These are phyloP conservation scores for Myiozetetes cayanensis DNA, from an alignment of 2,113 vertebrate species.

Conservation along the genomic window DNA sequence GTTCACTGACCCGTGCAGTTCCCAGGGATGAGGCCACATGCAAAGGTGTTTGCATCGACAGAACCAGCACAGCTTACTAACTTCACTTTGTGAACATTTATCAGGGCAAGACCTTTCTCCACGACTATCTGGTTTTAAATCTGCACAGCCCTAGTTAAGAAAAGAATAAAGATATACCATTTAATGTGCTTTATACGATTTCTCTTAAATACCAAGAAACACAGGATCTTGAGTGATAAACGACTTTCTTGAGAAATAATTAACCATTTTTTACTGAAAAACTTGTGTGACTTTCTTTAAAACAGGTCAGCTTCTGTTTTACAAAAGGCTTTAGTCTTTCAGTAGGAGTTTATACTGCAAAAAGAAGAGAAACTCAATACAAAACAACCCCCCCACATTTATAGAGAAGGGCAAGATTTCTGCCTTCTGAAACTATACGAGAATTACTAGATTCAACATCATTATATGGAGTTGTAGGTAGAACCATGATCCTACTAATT, in stretches of 20 bases:
- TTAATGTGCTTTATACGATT: neutral
- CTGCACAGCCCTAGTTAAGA: neutral
- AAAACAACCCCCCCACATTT: neutral
- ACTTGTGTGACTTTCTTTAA: neutral
- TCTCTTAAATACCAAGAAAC: slow-evolving; percentile 9
- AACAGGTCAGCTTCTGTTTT: neutral
- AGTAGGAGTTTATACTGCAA: neutral
- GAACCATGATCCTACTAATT: neutral
- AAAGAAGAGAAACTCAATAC: neutral
- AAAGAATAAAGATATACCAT: neutral
- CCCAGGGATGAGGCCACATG: neutral
- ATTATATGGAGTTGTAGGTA: neutral
- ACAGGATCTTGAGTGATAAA: neutral
- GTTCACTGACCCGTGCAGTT: neutral
- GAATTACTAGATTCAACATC: neutral
- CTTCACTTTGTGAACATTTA: neutral
- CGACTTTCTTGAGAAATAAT: neutral
- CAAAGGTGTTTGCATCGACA: neutral
- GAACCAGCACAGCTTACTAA: neutral
- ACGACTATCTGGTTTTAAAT: neutral
- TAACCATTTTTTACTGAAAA: neutral
- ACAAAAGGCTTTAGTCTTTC: neutral
- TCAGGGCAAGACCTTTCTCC: neutral
- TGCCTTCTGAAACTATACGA: neutral
- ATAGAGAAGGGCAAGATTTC: neutral